Conservation (phyloP, 35 echinoderm and acorn worm genomes). For the Lytechinus variegatus region DNA sequence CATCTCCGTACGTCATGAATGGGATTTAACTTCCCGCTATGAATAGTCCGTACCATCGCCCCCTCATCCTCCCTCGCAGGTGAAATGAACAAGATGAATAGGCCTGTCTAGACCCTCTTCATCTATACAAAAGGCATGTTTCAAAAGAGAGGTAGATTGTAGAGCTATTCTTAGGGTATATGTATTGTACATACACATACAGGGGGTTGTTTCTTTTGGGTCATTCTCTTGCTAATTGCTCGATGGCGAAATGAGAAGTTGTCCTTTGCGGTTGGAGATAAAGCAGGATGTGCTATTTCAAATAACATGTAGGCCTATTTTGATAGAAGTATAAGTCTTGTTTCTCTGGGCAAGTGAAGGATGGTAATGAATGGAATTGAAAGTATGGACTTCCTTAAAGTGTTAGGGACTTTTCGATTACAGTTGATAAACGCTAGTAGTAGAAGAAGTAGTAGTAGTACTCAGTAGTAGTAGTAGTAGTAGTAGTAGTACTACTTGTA, state of each 20-base stretch:
- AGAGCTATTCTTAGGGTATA: background rate
- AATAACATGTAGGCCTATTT: background rate
- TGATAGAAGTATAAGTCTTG: too few species aligned
- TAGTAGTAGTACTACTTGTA: too few species aligned
- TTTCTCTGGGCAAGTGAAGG: too few species aligned
- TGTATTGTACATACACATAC: background rate
- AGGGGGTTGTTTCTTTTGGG: background rate
- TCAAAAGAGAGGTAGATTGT: background rate
- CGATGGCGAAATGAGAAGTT: background rate
- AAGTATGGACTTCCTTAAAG: too few species aligned
- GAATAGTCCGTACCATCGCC: background rate
- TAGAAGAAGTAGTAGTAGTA: too few species aligned
- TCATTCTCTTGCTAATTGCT: background rate
- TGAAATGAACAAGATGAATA: background rate
- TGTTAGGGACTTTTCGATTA: too few species aligned
- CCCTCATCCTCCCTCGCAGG: background rate
- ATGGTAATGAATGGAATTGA: too few species aligned
- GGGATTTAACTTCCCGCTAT: constrained; percentile 1
- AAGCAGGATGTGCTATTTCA: background rate
- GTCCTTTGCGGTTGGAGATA: background rate
- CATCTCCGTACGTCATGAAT: background rate
- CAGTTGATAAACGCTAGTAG: too few species aligned
- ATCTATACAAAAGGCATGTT: background rate
- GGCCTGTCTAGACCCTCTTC: background rate
- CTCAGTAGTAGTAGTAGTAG: too few species aligned